Base-by-base conservation (phyloP, 2,888 invertebrate species). In the Drosophila barbarae region DNA sequence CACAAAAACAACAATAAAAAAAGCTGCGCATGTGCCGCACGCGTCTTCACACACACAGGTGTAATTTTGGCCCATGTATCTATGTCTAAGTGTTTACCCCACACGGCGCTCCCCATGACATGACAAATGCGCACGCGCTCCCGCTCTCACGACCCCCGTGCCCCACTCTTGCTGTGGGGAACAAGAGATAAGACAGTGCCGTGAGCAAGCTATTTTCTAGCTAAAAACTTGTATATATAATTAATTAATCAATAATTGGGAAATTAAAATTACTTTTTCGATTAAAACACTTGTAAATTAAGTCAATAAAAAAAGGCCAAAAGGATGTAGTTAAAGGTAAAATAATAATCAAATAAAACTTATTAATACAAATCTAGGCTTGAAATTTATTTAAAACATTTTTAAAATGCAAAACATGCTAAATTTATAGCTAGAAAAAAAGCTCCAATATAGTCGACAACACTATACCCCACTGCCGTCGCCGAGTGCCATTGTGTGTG, bases 21-120 rank as follows among this genome's bases (percentile, higher is more conserved):
- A 49, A 69, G 71, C 58, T 68, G 81, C 84, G 80, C 77, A 80
- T 70, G 77, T 59, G 80, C 34, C 54, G 70, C 83, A 70, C 70
- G 74, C 68, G 72, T 63, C 66, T 36, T 54, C 52, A 42, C 47
- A 54, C 39, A 30, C 30, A 46, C 23, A 67, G 58, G 60, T 28
- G 55, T 75, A 55, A 56, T 75, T 59, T 63, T 47, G 57, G 79
- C 79, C 79, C 65, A 78, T 76, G 76, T 60, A 53, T 79, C 4
- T 26, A 7, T 26, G 71, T 64, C 56, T 74, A 74, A 67, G 68
- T 73, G 78, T 78, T 23, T 23, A 77, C 74, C 44, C 52, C 44
- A 38, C 26, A 26, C 38, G 53, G 53, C 39, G 71, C 39, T n/a
- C 5, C 32, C 30, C 46, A 18, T 44, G 39, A 39, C 34, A 18